Percentiles rank a stretch among this genome's conserved stretches.
Evolutionary conservation across 1,140 invertebrate species (phyloP).

Genomic region (Drosophila lacertosa): DNA sequence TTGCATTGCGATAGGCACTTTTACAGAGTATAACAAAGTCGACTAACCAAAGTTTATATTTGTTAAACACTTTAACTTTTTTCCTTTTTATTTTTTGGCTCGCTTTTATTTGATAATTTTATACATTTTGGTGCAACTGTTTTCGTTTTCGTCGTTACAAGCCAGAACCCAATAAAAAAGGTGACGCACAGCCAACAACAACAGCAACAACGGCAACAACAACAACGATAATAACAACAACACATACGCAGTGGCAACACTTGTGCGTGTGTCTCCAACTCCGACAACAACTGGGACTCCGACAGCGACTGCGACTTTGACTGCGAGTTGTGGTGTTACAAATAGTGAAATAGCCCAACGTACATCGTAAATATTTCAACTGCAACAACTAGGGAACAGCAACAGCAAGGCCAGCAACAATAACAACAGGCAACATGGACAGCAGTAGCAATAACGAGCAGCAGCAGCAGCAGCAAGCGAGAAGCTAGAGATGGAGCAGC

Average conservation of each 20-base stretch:
- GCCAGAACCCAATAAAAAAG: slow-evolving; percentile 69
- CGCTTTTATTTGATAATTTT: slow-evolving; percentile 74
- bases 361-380: slow-evolving; percentile 82
- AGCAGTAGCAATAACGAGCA: slow-evolving; percentile 76
- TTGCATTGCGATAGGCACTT: too few relatives aligned
- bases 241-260: slow-evolving; percentile 51
- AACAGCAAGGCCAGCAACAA: slow-evolving; percentile 35
- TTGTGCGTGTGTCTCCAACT: slow-evolving; percentile 72
- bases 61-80: slow-evolving; percentile 16
- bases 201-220: slow-evolving; percentile 42
- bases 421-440: slow-evolving; percentile 59
- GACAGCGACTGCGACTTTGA: slow-evolving; percentile 4
- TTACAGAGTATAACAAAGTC: slow-evolving; percentile 9
- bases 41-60: background rate
- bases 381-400: slow-evolving; percentile 73
- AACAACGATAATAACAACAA: slow-evolving; percentile 10
- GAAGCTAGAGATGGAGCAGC: background rate
- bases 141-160: slow-evolving; percentile 65
- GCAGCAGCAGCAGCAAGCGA: slow-evolving; percentile 41
- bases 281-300: slow-evolving; percentile 6
- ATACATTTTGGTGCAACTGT: slow-evolving; percentile 70
- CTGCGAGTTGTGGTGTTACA: slow-evolving; percentile 58
- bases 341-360: slow-evolving; percentile 81
- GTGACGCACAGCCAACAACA: slow-evolving; percentile 47
- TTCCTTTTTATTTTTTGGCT: slow-evolving; percentile 34